Evolutionary conservation across 2,797 vertebrate species (phyloP).

Genomic region (Morus bassanus): DNA sequence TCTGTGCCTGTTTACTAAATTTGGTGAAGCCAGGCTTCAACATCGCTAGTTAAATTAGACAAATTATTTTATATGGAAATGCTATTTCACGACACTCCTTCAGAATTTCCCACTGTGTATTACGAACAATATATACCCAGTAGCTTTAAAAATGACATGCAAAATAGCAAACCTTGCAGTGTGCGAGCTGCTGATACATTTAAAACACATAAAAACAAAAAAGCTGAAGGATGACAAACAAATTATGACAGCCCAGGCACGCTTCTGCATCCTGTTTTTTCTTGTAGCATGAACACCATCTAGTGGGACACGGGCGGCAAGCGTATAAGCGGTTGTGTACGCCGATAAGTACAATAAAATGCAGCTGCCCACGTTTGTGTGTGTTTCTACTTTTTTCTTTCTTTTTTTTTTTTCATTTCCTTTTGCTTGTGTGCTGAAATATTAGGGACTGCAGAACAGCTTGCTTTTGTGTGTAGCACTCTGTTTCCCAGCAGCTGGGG

Average conservation of each 20-base stretch:
- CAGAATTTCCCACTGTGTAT: neutral
- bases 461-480: neutral
- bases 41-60: neutral
- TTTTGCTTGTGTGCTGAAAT: neutral
- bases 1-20: neutral
- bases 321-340: neutral
- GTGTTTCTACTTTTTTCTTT: neutral
- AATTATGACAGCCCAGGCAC: accelerated
- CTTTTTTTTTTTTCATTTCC: neutral
- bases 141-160: neutral
- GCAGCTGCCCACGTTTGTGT: neutral
- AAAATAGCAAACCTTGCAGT: neutral
- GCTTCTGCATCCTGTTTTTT: neutral
- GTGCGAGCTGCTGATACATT: neutral
- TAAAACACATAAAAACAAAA: neutral
- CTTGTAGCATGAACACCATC: constrained; percentile 42
- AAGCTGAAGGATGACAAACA: neutral
- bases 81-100: neutral
- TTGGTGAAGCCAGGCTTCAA: neutral
- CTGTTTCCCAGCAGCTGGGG: neutral
- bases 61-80: neutral
- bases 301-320: constrained; percentile 14
- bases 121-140: neutral
- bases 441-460: neutral
- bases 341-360: neutral